These are phyloP conservation scores for Takifugu flavidus DNA, from an alignment of 2,113 vertebrate species.

Conservation along the genomic window DNA sequence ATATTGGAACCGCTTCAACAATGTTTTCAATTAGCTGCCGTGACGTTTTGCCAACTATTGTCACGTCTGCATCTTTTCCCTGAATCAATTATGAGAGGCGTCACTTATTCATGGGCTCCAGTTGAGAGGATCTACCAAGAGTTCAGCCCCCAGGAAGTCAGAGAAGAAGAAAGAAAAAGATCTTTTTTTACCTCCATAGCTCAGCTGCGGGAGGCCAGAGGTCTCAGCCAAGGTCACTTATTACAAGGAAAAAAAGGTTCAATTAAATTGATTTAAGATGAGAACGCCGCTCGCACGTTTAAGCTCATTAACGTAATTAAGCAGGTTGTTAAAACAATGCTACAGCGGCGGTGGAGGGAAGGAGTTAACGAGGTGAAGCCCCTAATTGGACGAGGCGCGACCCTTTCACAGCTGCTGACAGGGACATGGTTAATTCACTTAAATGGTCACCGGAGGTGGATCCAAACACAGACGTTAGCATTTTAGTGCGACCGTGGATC, in stretches of 20 bases:
- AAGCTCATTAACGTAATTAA: conserved; percentile 68
- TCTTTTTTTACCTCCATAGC: no score
- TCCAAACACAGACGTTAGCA: conserved; percentile 1
- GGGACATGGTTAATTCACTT: conserved; percentile 54
- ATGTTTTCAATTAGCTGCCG: conserved; percentile 25
- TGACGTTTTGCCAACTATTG: conserved; percentile 37
- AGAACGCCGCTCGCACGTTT: conserved; percentile 50
- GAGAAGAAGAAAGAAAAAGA: not conserved
- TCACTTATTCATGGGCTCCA: conserved; percentile 58
- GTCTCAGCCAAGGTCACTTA: conserved; percentile 9
- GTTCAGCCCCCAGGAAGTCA: not conserved
- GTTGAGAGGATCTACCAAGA: conserved; percentile 23
- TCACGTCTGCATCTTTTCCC: conserved; percentile 56
- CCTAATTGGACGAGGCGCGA: conserved; percentile 52
- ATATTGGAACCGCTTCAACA: conserved; percentile 52
- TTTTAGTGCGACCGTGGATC: not conserved
- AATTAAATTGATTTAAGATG: conserved; percentile 43
- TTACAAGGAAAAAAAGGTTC: conserved; percentile 10
- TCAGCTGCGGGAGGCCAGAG: not conserved
- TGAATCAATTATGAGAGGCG: conserved; percentile 56
- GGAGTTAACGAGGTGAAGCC: conserved; percentile 62
- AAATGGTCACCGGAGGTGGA: conserved; percentile 39
- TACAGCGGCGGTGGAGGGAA: conserved; percentile 7
- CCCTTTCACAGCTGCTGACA: conserved; percentile 35
- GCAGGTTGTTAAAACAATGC: conserved; percentile 21